Conservation (phyloP, 2,888 invertebrate species). For the Kryphioiulus occultus region DNA sequence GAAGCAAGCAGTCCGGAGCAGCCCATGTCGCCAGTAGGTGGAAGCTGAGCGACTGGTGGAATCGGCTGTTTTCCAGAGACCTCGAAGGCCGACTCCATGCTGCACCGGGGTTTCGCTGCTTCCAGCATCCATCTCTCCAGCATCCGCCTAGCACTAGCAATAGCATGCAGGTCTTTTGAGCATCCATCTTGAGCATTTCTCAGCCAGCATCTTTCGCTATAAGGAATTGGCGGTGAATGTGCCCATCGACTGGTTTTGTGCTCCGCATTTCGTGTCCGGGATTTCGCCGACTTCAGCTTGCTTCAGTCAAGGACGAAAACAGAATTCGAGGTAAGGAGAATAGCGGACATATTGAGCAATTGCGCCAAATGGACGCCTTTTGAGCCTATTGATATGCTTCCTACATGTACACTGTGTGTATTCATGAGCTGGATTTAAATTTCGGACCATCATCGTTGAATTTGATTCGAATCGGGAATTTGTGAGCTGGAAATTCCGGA, state of each 20-base stretch:
- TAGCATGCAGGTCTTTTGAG: background rate
- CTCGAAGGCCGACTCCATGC: slow-evolving; percentile 26
- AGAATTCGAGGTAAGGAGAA: background rate
- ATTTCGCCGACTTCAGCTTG: background rate
- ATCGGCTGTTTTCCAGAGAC: background rate
- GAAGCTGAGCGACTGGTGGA: background rate
- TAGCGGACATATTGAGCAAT: background rate
- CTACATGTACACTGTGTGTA: too few relatives aligned
- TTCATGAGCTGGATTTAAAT: too few relatives aligned
- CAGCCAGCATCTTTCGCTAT: background rate
- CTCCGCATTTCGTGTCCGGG: background rate
- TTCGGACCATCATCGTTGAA: too few relatives aligned
- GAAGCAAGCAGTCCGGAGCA: background rate
- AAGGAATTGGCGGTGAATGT: background rate
- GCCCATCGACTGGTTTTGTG: background rate
- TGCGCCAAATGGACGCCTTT: background rate
- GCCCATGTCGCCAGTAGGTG: background rate
- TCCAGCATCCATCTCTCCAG: slow-evolving; percentile 6
- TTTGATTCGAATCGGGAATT: too few relatives aligned
- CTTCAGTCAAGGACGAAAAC: background rate
- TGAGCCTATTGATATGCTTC: too few relatives aligned
- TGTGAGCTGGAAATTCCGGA: too few relatives aligned
- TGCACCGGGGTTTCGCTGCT: background rate
- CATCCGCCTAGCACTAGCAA: too few relatives aligned
- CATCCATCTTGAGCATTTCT: background rate